phyloP scores from a whole-genome alignment of 2,113 vertebrate species.

The Leptocoma aspasia region DNA sequence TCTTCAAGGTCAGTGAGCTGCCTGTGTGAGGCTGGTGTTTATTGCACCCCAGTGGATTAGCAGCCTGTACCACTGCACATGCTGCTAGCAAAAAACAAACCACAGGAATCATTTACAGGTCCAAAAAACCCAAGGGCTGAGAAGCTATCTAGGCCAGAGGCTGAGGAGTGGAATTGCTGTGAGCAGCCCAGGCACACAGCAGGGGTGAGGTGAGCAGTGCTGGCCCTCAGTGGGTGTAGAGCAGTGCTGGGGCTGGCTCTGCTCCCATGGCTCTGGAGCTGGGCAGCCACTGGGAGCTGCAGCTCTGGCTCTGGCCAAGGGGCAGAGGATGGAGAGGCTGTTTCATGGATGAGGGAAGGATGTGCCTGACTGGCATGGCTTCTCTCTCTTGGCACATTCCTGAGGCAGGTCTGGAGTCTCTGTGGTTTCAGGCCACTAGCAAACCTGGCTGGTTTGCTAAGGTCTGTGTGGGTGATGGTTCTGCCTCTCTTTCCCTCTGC shows the following conservation, averaged over 20 bases:
- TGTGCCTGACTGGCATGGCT: not conserved
- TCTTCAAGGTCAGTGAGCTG: constrained; percentile 87
- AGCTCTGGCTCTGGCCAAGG: not conserved
- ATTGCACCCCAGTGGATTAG: not conserved
- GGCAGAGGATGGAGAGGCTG: not conserved
- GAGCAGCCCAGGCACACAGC: not conserved
- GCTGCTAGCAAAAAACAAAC: not conserved
- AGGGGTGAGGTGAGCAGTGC: not conserved
- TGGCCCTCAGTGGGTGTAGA: not conserved
- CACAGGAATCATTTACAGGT: not conserved
- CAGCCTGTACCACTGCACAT: rapidly evolving
- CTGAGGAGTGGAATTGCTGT: not conserved
- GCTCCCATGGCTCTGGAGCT: rapidly evolving
- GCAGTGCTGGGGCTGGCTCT: not conserved
- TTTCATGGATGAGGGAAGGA: not conserved
- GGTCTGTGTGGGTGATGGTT: not conserved
- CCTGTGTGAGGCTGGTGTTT: not conserved
- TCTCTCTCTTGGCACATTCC: not conserved
- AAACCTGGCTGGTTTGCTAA: not conserved
- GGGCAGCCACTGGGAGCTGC: not conserved
- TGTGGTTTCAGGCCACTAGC: not conserved
- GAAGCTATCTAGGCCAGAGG: not conserved
- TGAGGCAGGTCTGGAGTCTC: not conserved
- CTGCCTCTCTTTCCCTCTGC: not conserved
- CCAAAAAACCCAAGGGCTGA: not conserved